Base-by-base conservation (phyloP, 2,797 vertebrate genomes). In the Onychomys leucogaster region DNA sequence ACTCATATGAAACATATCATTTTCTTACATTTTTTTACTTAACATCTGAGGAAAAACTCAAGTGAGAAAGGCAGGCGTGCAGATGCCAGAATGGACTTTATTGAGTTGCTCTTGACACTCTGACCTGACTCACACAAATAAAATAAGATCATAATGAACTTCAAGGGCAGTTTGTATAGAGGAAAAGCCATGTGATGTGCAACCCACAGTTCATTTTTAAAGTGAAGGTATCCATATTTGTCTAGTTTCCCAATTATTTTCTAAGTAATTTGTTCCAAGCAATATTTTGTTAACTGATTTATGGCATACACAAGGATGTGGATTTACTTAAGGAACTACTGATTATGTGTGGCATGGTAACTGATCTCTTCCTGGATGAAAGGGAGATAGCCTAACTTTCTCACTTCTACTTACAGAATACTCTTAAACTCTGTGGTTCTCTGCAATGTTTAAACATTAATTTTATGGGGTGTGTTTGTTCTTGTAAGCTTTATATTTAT, bases 11-110 rank as follows among this genome's bases (percentile, higher is more conserved):
- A 97, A 97, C 82, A 82, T 86, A 93, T 3, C n/a, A 89, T 57
- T 94, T 95, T 82, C 87, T 92, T 86, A 89, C 88, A 32, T 82
- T 76, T 34, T 86, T 96, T 94, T 90, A 37, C 13, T 93, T 90
- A 90, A 52, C 67, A 65, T 95, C 85, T 69, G 49, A 81, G 78
- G 80, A 46, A 93, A 77, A 55, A 57, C 32, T 83, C 95, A 89
- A 83, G 55, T 93, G 89, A 96, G 85, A 87, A 97, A 94, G 87
- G 1, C 88, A 94, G 78, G 81, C 17, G 6, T 43, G 82, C 27
- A 87, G 92, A 96, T 89, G 65, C 52, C 88, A 82, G 34, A 61
- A 23, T 55, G 89, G 29, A 84, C n/a, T 83, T 94, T 82, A 43
- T 3, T 91, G 91, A 65, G n/a, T 12, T 73, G 61, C 10, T 32